These are phyloP conservation scores for Achlya flavicornis DNA, from an alignment of 2,888 invertebrate species.

Conservation along the genomic window DNA sequence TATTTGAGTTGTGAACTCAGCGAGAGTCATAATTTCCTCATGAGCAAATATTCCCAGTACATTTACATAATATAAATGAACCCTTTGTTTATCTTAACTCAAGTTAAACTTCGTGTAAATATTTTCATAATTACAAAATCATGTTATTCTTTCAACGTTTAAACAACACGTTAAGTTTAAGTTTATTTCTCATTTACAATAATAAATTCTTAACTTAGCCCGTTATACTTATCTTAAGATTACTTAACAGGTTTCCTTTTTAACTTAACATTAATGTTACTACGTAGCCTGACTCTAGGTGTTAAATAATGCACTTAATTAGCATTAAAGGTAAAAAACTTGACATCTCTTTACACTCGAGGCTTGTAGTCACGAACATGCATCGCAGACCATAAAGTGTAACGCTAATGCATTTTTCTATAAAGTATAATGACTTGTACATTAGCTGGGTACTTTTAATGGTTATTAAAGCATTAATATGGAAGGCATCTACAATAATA, in stretches of 20 bases:
- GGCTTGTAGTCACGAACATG: constrained; percentile 40
- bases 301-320: constrained; percentile 41
- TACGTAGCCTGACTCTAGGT: constrained; percentile 20
- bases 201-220: not conserved
- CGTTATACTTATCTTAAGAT: not conserved
- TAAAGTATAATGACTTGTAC: constrained; percentile 27
- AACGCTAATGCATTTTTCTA: constrained; percentile 38
- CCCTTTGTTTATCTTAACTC: not conserved
- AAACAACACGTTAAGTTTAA: not conserved
- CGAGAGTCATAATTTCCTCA: too few relatives aligned
- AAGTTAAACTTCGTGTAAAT: not conserved
- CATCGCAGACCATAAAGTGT: constrained; percentile 24
- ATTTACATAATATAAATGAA: not conserved
- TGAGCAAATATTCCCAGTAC: too few relatives aligned
- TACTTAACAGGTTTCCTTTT: not conserved
- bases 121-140: constrained; percentile 1
- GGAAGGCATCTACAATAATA: not conserved
- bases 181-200: not conserved
- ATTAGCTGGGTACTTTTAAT: constrained; percentile 13
- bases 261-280: not conserved
- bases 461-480: not conserved
- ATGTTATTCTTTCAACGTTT: not conserved
- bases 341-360: constrained; percentile 54
- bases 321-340: constrained; percentile 40
- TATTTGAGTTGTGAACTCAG: too few relatives aligned